Conservation (phyloP, 2,797 vertebrate genomes). For the Lutjanus campechanus region DNA sequence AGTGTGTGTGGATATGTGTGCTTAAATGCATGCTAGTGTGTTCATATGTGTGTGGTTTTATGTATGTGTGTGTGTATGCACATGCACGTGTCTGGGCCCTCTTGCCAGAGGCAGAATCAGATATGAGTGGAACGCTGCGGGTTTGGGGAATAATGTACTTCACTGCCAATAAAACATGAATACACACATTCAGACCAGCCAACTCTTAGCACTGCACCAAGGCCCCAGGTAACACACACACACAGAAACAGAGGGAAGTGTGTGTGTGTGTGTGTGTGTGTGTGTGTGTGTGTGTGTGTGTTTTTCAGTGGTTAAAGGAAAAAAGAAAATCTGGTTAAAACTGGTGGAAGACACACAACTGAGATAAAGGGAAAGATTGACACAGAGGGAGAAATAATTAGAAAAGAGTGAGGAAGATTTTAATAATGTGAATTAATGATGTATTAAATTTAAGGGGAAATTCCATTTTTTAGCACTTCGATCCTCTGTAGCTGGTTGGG, state of each 20-base stretch:
- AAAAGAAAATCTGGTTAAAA: constrained; percentile 35
- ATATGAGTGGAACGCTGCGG: constrained; percentile 86
- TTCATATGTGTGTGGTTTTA: constrained; percentile 15
- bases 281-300: neutral
- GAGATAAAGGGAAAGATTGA: constrained; percentile 14
- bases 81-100: constrained; percentile 34
- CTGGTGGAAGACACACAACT: constrained; percentile 7
- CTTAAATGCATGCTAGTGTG: constrained; percentile 3
- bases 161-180: constrained; percentile 86
- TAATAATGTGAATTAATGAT: neutral
- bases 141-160: constrained; percentile 82
- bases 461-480: neutral
- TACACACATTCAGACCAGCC: constrained; percentile 81
- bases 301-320: constrained; percentile 32
- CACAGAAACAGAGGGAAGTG: constrained; percentile 17
- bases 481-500: neutral
- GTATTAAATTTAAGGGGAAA: neutral
- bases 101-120: constrained; percentile 78
- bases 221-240: constrained; percentile 61
- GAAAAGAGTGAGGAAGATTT: neutral
- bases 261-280: neutral
- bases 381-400: neutral
- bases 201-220: constrained; percentile 58
- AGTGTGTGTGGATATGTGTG: constrained; percentile 8
- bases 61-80: constrained; percentile 4